Base-by-base conservation (phyloP, 2,113 vertebrate genomes). In the Pan paniscus region DNA sequence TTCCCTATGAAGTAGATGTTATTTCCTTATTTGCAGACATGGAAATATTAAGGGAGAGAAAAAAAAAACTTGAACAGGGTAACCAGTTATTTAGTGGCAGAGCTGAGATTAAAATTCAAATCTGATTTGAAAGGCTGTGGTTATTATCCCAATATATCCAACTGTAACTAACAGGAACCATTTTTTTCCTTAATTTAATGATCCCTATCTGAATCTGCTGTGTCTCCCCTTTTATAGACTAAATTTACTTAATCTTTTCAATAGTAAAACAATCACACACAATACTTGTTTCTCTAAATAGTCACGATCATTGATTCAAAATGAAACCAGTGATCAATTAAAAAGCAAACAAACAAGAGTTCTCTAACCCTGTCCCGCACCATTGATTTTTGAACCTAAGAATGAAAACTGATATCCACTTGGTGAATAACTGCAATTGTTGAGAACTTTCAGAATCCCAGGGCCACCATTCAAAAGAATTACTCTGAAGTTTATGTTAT, bases 371-470 rank as follows among this genome's bases (percentile, higher is more conserved):
- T 75, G 27, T 12, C 18, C 22, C 10, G 3, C 23, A 59, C 32
- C 82, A 81, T 0, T 89, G 46, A 72, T 38, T 86, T 82, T 57
- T 55, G 48, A 79, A 55, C 38, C 8, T 5, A 40, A 20, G 23
- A 5, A 5, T 46, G 10, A 61, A 72, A 95, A 89, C 1, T 27
- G 43, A 75, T 57, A 43, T 2, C 16, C 9, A 50, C 55, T 50
- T 12, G 22, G 30, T 23, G 43, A 50, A 61, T 27, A 59, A 30
- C 35, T 59, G 13, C 50, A 43, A 93, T 43, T 83, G 7, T 40
- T 16, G 1, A 67, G 84, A 90, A 22, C 30, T 83, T 90, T 78
- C 83, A 92, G 89, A 96, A 89, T 86, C 57, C 23, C 40, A 95
- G 11, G 20, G n/a, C 50, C 4, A 2, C 38, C 38, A 87, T 25